Evolutionary conservation across 2,797 vertebrate species (phyloP).

Genomic region (Sebastes flavidus): DNA sequence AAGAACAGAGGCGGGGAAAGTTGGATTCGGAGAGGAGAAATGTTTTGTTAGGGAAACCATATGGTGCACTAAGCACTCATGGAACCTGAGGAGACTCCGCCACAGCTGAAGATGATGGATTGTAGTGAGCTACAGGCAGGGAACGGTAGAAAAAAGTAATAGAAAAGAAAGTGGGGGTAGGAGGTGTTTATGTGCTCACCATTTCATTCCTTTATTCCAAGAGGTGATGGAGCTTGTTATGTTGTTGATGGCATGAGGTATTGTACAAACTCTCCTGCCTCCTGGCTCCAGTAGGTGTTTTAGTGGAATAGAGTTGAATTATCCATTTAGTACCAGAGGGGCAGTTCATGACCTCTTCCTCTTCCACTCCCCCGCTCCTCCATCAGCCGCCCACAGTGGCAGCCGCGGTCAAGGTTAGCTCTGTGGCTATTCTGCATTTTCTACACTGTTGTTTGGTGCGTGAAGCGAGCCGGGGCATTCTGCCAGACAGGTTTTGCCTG

Average conservation of each 20-base stretch:
- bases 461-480: constrained; percentile 26
- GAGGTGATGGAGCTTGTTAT: constrained; percentile 68
- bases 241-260: constrained; percentile 65
- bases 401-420: constrained; percentile 69
- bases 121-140: constrained; percentile 39
- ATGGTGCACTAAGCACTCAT: constrained; percentile 36
- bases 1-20: constrained; percentile 29
- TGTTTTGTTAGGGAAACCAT: constrained; percentile 44
- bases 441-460: constrained; percentile 27
- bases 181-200: constrained; percentile 45
- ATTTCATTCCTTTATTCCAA: constrained; percentile 59
- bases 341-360: constrained; percentile 68
- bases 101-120: constrained; percentile 64
- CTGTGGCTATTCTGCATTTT: constrained; percentile 59
- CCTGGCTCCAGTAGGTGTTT: constrained; percentile 59
- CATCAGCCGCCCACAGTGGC: constrained; percentile 64
- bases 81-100: constrained; percentile 35
- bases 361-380: constrained; percentile 55
- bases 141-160: constrained; percentile 57
- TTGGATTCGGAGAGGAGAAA: constrained; percentile 26
- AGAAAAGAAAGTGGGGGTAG: constrained; percentile 51
- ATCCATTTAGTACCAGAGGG: constrained; percentile 77
- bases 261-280: constrained; percentile 63
- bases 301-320: constrained; percentile 75
- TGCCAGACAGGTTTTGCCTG: constrained; percentile 45